Evolutionary conservation across 2,113 vertebrate genomes (phyloP), one percentile per base, ranked within the genome.

Genomic region (Heptranchias perlo): DNA sequence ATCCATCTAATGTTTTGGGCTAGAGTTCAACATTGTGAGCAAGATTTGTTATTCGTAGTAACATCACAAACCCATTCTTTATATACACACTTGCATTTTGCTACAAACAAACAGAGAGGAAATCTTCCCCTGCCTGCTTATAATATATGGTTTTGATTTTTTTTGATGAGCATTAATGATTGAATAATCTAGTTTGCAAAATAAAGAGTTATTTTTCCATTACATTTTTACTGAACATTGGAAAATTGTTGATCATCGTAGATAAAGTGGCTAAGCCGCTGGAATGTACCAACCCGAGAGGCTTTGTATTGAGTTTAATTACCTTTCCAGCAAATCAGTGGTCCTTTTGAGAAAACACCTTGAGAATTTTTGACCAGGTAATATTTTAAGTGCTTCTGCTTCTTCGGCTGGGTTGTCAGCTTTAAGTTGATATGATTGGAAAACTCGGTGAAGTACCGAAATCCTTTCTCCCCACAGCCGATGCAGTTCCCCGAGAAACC

Each of bases 311-410:
- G 28, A 47, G 23, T 35, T 69, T 35, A 87, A 76, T 97, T 97
- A 99, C 99, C 99, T 99, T 99, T 99, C 99, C 99, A 99, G 97
- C 98, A 99, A 97, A 99, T 99, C 96, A 99, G 98, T 21, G 98
- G 98, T 96, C 99, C 99, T 97, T 99, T 99, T 94, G 98, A 99
- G 97, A 99, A 97, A 96, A 98, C 98, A 97, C 99, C 99, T 97
- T 99, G 99, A 96, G 98, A 97, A 96, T 98, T 99, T 97, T 99
- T 98, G 97, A 99, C 98, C 98, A 99, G 98, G 99, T 99, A 99
- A 98, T 99, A 99, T 98, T 99, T 99, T 98, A 99, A 99, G 99
- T 99, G 99, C 99, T 99, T 99, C 98, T 99, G 99, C 99, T 99
- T 99, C 98, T 99, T 99, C 97, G 99, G 99, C 97, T 99, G 99